Evolutionary conservation across 2,797 vertebrate species (phyloP).

Genomic region (Xerus rutilus): DNA sequence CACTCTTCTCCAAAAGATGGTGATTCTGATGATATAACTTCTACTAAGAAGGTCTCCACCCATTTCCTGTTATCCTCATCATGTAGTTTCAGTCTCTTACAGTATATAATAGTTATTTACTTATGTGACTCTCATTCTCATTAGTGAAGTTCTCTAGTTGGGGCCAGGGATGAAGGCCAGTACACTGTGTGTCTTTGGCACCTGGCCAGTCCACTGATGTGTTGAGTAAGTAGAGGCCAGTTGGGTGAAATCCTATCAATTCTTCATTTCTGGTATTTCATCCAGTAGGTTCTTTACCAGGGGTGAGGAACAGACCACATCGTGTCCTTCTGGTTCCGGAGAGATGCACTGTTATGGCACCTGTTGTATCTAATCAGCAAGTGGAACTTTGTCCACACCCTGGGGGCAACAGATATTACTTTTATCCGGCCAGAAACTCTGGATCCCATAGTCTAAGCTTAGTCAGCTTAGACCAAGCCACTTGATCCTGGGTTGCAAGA

Average conservation of each 20-base stretch:
- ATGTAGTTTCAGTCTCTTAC: not conserved
- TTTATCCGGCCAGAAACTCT: not conserved
- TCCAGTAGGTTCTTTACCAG: not conserved
- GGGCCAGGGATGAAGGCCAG: not conserved
- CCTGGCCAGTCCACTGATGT: not conserved
- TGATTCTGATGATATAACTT: not conserved
- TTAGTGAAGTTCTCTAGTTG: not conserved
- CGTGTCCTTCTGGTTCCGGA: not conserved
- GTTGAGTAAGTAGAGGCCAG: not conserved
- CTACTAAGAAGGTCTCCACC: not conserved
- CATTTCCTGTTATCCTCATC: not conserved
- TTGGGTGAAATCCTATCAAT: not conserved
- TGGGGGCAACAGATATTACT: too few relatives aligned
- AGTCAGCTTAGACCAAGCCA: not conserved
- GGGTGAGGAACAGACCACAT: not conserved
- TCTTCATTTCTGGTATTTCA: not conserved
- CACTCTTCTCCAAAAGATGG: not conserved
- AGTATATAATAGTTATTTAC: not conserved
- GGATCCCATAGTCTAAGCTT: not conserved
- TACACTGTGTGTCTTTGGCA: rapidly evolving
- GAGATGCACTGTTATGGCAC: not conserved
- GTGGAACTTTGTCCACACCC: not conserved
- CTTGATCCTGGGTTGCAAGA: not conserved
- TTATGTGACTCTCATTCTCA: too few relatives aligned
- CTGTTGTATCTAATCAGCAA: not conserved